phyloP scores from a whole-genome alignment of 1,140 invertebrate species.

The Aphelinus atriplicis region DNA sequence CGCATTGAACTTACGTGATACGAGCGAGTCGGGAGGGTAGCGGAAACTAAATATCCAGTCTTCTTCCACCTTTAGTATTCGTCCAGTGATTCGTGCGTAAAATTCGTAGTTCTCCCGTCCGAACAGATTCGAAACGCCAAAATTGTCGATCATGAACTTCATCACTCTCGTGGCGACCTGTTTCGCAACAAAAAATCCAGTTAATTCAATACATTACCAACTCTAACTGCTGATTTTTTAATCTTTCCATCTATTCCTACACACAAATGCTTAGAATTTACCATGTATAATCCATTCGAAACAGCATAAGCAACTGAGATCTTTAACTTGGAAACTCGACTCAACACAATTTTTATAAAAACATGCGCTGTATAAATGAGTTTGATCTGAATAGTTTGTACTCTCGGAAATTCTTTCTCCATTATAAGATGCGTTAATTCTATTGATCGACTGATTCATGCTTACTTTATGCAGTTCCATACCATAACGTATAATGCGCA shows the following conservation, averaged over 20 bases:
- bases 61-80: conserved; percentile 90
- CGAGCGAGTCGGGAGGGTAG: conserved; percentile 82
- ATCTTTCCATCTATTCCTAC: too few relatives aligned
- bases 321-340: too few relatives aligned
- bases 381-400: background rate
- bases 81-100: conserved; percentile 93
- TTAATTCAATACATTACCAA: too few relatives aligned
- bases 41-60: conserved; percentile 95
- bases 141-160: conserved; percentile 96
- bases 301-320: too few relatives aligned
- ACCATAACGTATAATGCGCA: too few relatives aligned
- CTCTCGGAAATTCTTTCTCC: conserved; percentile 15
- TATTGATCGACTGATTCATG: conserved; percentile 24
- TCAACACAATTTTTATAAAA: too few relatives aligned
- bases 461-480: conserved; percentile 21
- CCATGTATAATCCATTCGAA: too few relatives aligned
- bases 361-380: too few relatives aligned
- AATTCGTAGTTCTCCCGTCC: conserved; percentile 97
- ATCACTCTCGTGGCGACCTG: conserved; percentile 93
- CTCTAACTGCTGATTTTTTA: too few relatives aligned
- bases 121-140: conserved; percentile 94
- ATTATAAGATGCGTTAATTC: conserved; percentile 8
- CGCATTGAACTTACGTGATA: conserved; percentile 75
- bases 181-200: too few relatives aligned
- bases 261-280: too few relatives aligned